These are phyloP conservation scores for Eurois occulta DNA, from an alignment of 2,888 invertebrate genomes.

Conservation along the genomic window DNA sequence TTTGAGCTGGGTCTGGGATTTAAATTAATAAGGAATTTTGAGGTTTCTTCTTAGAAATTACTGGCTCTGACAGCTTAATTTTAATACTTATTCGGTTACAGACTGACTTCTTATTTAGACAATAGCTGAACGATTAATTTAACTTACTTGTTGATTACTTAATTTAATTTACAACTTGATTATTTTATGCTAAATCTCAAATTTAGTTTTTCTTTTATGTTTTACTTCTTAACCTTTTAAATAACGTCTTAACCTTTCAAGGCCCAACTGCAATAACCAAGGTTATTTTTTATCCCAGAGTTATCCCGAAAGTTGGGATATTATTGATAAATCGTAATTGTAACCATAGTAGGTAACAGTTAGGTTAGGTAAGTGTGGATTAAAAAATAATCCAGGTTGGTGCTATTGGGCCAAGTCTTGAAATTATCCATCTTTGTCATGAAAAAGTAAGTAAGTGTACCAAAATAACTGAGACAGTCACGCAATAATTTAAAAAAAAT, in stretches of 20 bases:
- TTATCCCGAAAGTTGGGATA: not conserved
- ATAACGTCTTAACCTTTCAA: not conserved
- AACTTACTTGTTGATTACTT: not conserved
- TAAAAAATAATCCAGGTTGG: not conserved
- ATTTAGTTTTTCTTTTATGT: not conserved
- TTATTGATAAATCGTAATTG: not conserved
- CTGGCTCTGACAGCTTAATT: not conserved
- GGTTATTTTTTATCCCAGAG: not conserved
- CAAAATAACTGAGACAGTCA: not conserved
- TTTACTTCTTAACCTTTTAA: not conserved
- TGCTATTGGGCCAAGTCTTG: not conserved
- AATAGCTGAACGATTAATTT: not conserved
- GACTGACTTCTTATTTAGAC: not conserved
- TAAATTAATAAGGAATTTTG: constrained; percentile 34
- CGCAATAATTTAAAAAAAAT: not conserved
- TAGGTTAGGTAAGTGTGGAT: not conserved
- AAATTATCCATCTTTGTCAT: not conserved
- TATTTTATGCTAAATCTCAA: not conserved
- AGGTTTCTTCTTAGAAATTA: constrained; percentile 8
- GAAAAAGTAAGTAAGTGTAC: not conserved
- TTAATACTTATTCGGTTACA: constrained; percentile 6
- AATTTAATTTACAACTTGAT: not conserved
- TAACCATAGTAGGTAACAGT: not conserved
- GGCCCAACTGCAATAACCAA: not conserved
- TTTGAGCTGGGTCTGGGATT: constrained; percentile 19